phyloP scores from a whole-genome alignment of 2,797 vertebrate genomes.

The Hyperoplus lanceolatus region DNA sequence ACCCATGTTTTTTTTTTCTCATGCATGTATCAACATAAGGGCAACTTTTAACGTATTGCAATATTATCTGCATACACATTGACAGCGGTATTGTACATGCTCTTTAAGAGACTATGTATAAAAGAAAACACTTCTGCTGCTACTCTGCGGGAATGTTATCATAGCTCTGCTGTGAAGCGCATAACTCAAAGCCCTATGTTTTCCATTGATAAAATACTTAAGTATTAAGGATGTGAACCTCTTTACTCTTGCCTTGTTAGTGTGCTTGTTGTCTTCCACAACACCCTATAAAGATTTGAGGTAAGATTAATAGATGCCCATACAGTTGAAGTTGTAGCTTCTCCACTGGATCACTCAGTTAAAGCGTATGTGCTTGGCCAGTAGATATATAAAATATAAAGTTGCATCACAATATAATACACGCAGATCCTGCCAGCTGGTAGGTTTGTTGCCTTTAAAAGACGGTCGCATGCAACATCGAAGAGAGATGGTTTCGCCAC shows the following conservation, averaged over 20 bases:
- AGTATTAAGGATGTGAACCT: background rate
- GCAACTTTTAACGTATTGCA: conserved; percentile 41
- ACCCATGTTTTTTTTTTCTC: conserved; percentile 53
- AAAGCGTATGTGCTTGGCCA: conserved; percentile 38
- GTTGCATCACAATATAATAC: conserved; percentile 31
- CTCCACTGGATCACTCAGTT: conserved; percentile 1
- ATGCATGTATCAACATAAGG: conserved; percentile 58
- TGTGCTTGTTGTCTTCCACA: conserved; percentile 47
- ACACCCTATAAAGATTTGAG: conserved; percentile 28
- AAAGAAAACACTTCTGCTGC: conserved; percentile 39
- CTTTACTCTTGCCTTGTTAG: conserved; percentile 6
- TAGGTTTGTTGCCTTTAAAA: conserved; percentile 13
- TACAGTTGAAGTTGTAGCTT: conserved; percentile 4
- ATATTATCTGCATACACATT: conserved; percentile 45
- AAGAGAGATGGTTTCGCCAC: conserved; percentile 37
- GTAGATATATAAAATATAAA: conserved; percentile 34
- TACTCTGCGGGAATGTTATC: conserved; percentile 34
- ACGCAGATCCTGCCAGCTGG: conserved; percentile 23
- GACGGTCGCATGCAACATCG: conserved; percentile 64
- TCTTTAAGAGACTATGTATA: conserved; percentile 51
- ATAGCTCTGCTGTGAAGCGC: conserved; percentile 27
- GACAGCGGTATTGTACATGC: conserved; percentile 63
- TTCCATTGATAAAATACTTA: conserved; percentile 13
- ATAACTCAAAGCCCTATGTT: background rate
- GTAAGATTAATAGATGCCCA: conserved; percentile 11